Percentiles rank a stretch among this genome's conserved stretches.
Conservation (phyloP, 2,797 vertebrate species). For the Poeciliopsis turneri region DNA sequence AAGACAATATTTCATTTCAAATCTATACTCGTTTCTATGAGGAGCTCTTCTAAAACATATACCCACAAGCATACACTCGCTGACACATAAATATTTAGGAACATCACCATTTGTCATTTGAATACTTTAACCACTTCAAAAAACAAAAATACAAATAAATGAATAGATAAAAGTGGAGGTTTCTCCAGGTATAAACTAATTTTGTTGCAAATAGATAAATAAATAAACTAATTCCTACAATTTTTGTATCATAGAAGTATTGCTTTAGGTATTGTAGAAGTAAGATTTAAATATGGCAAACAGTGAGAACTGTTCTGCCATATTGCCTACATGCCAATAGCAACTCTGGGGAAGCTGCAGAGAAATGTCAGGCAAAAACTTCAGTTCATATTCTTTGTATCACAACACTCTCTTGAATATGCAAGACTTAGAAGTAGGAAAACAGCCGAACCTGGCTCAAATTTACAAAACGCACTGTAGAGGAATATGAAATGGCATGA, state of each 20-base stretch:
- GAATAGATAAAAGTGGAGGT: not conserved
- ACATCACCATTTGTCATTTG: constrained; percentile 2
- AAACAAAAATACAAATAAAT: not conserved
- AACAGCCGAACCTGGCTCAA: not conserved
- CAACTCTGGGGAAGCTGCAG: not conserved
- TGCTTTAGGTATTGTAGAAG: not conserved
- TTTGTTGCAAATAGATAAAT: not conserved
- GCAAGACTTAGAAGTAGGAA: not conserved
- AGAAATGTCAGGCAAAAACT: not conserved
- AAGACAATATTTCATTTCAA: constrained; percentile 33
- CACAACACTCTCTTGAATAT: not conserved
- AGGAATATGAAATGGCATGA: not conserved
- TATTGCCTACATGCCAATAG: not conserved
- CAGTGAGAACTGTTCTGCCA: not conserved
- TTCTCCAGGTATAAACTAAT: not conserved
- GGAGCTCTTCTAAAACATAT: constrained; percentile 46
- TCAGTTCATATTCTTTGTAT: not conserved
- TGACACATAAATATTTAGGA: not conserved
- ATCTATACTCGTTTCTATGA: constrained; percentile 31
- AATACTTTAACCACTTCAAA: constrained; percentile 14
- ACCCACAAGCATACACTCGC: not conserved
- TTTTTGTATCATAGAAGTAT: not conserved
- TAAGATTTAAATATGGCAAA: not conserved
- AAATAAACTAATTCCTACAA: not conserved
- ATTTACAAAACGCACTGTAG: not conserved